Evolutionary conservation across 2,797 vertebrate species (phyloP), one percentile per base, ranked within the genome.

Genomic region (Silurus aristotelis): DNA sequence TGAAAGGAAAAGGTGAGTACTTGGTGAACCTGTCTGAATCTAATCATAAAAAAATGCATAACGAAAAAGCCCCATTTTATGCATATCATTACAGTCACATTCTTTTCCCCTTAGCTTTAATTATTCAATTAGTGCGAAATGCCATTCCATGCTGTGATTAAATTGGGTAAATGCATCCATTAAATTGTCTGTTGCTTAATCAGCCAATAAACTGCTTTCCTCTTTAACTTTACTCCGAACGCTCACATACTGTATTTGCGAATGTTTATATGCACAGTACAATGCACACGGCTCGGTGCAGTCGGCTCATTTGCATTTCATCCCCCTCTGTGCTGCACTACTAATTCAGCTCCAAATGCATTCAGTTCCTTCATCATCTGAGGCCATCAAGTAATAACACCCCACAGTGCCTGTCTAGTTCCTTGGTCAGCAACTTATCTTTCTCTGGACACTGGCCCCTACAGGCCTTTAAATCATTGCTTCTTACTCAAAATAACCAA

Each of bases 401-500:
- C 91, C 90, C 93, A 88, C 93, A 90, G 92, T 92, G 92, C 92
- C 92, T 91, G 89, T 91, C 89, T 91, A 90, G 90, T 91, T 93
- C 84, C 87, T 87, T 85, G 87, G 87, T 89, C 90, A 87, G 87
- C 84, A 79, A 88, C 83, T 88, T 73, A 89, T 87, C 91, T 93
- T 90, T 92, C 91, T 91, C 90, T 91, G 92, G 93, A 93, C 93
- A 93, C 81, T 70, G 55, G 67, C 82, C 67, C 88, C 80, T 81
- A 67, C 91, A 80, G 79, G 75, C 85, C 87, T 89, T 92, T 86
- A 92, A 91, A 91, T 91, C 86, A 91, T 92, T 92, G 85, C 91
- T 93, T 88, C 80, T 89, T 87, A 88, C 92, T 95, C 92, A 93
- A 92, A 94, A 93, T 94, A 94, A 94, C 93, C 93, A 92, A 94